phyloP scores from a whole-genome alignment of 2,888 invertebrate species.

The Eupelmus urozonus region DNA sequence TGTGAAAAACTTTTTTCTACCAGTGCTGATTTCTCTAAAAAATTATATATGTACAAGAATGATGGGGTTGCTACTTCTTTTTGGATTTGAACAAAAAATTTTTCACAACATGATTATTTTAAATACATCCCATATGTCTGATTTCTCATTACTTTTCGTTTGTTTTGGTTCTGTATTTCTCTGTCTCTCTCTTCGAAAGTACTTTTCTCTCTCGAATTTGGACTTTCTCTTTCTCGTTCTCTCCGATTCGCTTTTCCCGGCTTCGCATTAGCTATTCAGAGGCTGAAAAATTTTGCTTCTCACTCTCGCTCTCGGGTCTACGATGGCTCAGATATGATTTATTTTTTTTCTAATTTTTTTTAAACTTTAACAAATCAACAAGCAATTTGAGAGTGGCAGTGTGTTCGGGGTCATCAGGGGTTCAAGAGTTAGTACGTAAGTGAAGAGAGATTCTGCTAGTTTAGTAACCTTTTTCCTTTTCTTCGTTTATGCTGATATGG shows the following conservation, averaged over 20 bases:
- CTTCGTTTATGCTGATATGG: too few relatives aligned
- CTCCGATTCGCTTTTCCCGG: conserved; percentile 77
- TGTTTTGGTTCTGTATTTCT: conserved; percentile 12
- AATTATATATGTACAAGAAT: not conserved
- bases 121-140: not conserved
- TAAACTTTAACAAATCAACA: conserved; percentile 59
- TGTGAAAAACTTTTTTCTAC: conserved; percentile 22
- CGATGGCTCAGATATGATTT: conserved; percentile 82
- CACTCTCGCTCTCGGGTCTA: conserved; percentile 71
- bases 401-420: conserved; percentile 72
- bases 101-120: conserved; percentile 22
- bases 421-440: conserved; percentile 59
- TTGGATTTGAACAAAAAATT: conserved; percentile 8
- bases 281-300: conserved; percentile 66
- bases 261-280: conserved; percentile 70
- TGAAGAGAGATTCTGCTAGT: conserved; percentile 22
- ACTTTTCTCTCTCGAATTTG: conserved; percentile 51
- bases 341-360: conserved; percentile 31
- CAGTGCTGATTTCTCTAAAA: not conserved
- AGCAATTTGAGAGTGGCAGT: conserved; percentile 81
- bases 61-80: not conserved
- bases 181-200: conserved; percentile 32
- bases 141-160: conserved; percentile 6
- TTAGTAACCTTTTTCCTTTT: conserved; percentile 37
- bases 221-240: conserved; percentile 52